Conservation (phyloP, 1,140 invertebrate genomes). For the Trichonephila inaurata region DNA sequence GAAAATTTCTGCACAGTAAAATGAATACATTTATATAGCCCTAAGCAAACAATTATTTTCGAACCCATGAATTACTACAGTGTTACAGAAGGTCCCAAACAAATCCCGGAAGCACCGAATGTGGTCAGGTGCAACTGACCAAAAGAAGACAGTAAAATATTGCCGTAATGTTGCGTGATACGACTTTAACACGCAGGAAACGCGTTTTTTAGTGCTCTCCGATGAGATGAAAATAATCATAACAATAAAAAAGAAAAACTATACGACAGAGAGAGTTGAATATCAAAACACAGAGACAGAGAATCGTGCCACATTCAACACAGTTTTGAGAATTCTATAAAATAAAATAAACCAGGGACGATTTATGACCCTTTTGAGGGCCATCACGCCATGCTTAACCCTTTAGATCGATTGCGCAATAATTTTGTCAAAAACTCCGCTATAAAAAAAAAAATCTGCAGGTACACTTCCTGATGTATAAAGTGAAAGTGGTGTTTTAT, state of each 20-base stretch:
- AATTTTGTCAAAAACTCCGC: no score
- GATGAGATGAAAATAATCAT: background rate
- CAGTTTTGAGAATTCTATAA: background rate
- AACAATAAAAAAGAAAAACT: background rate
- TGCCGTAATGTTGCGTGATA: background rate
- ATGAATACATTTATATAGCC: no score
- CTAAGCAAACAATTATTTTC: no score
- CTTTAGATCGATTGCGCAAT: no score
- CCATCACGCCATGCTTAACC: no score
- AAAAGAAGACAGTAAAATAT: background rate
- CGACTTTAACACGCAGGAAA: background rate
- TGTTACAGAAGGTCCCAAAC: background rate
- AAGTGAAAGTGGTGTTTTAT: no score
- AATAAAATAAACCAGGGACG: background rate
- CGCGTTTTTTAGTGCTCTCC: background rate
- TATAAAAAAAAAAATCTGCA: no score
- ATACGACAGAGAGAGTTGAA: background rate
- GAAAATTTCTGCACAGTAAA: no score
- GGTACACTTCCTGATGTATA: no score
- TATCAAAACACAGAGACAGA: background rate
- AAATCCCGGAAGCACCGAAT: background rate
- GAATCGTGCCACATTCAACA: background rate
- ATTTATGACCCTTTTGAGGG: no score
- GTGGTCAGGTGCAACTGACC: background rate
- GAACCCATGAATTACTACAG: no score